Percentiles rank a stretch among this genome's conserved stretches.
phyloP scores from a whole-genome alignment of 1,140 invertebrate genomes.

The Drosophila sp. region DNA sequence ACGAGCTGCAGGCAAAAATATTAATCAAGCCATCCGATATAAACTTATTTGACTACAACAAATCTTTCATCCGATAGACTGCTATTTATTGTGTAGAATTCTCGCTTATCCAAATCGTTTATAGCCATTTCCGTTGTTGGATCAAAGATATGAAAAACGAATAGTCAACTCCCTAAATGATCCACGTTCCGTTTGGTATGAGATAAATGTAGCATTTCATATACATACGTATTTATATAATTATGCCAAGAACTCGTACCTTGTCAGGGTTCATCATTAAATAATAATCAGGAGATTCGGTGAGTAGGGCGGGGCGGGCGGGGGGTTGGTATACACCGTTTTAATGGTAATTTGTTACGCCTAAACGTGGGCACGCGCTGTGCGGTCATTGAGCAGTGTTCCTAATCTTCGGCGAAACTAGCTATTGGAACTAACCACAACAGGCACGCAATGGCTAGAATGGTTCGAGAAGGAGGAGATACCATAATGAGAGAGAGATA shows the following conservation, averaged over 20 bases:
- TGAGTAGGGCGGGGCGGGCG: not conserved
- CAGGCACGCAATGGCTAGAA: slow-evolving; percentile 56
- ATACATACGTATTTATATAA: slow-evolving; percentile 28
- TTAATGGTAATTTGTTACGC: slow-evolving; percentile 82
- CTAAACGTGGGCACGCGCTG: slow-evolving; percentile 77
- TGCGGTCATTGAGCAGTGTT: slow-evolving; percentile 44
- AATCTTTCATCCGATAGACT: too few species aligned
- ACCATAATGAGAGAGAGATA: slow-evolving; percentile 14
- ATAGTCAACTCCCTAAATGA: not conserved
- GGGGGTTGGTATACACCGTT: slow-evolving; percentile 31
- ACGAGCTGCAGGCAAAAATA: too few species aligned
- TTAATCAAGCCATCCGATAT: too few species aligned
- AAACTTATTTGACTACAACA: too few species aligned
- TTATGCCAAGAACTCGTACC: slow-evolving; percentile 45
- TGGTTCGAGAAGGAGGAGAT: not conserved
- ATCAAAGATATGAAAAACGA: slow-evolving; percentile 39
- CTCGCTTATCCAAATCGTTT: slow-evolving; percentile 35
- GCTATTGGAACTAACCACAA: slow-evolving; percentile 63
- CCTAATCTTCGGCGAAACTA: slow-evolving; percentile 52
- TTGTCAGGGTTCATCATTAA: slow-evolving; percentile 69
- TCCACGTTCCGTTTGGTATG: slow-evolving; percentile 13
- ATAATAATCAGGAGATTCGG: slow-evolving; percentile 65
- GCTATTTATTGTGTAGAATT: not conserved
- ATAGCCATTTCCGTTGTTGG: slow-evolving; percentile 30
- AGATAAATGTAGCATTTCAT: slow-evolving; percentile 29